These are phyloP conservation scores for Drosophila arawakana DNA, from an alignment of 1,140 invertebrate species.

Conservation along the genomic window DNA sequence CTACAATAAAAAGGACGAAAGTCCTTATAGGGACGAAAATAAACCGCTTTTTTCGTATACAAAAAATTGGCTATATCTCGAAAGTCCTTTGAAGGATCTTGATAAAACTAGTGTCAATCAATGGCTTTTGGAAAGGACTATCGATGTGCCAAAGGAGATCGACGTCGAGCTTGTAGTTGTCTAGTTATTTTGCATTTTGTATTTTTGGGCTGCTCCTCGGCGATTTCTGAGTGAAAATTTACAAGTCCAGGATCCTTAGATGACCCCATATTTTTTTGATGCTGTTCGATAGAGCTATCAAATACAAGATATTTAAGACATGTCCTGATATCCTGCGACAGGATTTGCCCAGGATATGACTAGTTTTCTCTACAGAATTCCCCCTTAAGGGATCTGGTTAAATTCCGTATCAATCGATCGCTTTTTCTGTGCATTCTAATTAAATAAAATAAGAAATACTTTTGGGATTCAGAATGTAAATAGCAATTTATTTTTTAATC, in stretches of 20 bases:
- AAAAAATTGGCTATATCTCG: neutral
- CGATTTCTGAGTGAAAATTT: neutral
- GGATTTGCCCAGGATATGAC: neutral
- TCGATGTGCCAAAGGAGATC: neutral
- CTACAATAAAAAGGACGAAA: neutral
- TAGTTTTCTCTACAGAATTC: neutral
- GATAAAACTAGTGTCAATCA: neutral
- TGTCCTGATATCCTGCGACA: neutral
- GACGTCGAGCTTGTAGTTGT: neutral
- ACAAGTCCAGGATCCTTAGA: neutral
- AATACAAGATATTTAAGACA: neutral
- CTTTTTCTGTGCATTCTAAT: too few species aligned
- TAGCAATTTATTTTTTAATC: conserved; percentile 64
- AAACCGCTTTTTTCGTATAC: neutral
- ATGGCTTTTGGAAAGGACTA: neutral
- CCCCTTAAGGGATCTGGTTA: neutral
- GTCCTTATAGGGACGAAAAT: conserved; percentile 6
- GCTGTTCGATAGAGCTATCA: neutral
- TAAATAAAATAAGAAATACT: conserved; percentile 15
- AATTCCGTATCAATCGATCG: too few species aligned
- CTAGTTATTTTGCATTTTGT: neutral
- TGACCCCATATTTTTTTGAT: neutral
- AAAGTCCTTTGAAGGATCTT: neutral
- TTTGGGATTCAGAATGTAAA: conserved; percentile 76
- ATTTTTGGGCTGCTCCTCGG: neutral